Conservation (phyloP, 2,113 vertebrate genomes). For the Megaceryle torquata region DNA sequence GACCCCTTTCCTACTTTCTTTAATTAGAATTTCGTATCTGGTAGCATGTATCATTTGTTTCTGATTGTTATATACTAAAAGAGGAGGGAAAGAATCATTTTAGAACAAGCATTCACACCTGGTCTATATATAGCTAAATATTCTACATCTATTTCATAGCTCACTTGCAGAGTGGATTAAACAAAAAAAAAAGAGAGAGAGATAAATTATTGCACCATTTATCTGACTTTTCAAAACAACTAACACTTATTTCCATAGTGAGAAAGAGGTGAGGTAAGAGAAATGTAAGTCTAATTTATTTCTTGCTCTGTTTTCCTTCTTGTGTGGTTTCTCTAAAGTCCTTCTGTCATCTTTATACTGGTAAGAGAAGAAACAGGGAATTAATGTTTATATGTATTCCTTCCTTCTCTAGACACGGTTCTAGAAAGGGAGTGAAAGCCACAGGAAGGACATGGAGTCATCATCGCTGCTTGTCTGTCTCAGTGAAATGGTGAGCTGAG, state of each 20-base stretch:
- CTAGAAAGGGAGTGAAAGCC: neutral
- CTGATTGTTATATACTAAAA: neutral
- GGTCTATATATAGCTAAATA: neutral
- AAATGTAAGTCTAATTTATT: neutral
- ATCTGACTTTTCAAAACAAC: neutral
- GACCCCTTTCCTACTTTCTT: conserved; percentile 21
- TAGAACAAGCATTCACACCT: neutral
- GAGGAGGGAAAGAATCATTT: neutral
- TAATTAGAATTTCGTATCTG: conserved; percentile 55
- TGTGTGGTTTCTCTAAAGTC: neutral
- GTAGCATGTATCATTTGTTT: conserved; percentile 38
- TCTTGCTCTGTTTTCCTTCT: neutral
- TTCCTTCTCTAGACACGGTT: neutral
- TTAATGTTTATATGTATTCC: neutral
- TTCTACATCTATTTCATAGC: neutral
- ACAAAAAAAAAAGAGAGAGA: neutral
- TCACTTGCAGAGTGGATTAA: neutral
- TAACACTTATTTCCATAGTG: neutral
- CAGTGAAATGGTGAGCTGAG: neutral
- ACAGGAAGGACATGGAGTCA: neutral
- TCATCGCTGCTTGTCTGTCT: neutral
- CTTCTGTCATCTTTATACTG: neutral
- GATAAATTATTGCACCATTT: neutral
- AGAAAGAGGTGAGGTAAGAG: neutral
- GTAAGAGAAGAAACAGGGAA: neutral